phyloP scores from a whole-genome alignment of 2,888 invertebrate genomes.

The Bruchidius siliquastri region DNA sequence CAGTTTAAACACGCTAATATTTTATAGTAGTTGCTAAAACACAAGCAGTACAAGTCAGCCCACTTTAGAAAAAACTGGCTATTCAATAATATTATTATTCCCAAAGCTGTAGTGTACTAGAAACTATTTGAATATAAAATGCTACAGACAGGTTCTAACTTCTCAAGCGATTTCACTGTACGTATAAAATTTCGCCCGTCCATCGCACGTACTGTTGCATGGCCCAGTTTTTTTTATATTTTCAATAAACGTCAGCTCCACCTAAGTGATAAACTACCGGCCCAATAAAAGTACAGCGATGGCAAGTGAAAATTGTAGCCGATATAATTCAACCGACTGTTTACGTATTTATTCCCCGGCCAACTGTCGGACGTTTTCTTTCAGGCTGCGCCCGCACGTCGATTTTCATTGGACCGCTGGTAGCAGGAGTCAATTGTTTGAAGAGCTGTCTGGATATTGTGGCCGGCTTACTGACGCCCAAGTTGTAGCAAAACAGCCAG shows the following conservation, averaged over 20 bases:
- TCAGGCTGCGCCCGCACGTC: neutral
- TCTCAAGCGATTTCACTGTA: too few relatives aligned
- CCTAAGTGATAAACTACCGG: constrained; percentile 19
- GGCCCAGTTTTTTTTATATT: constrained; percentile 6
- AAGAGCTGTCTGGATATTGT: neutral
- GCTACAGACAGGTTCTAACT: too few relatives aligned
- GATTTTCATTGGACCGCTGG: neutral
- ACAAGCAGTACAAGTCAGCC: too few relatives aligned
- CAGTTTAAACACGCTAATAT: too few relatives aligned
- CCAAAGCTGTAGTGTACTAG: too few relatives aligned
- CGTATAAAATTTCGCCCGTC: neutral
- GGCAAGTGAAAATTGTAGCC: constrained; percentile 14
- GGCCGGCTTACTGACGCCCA: too few relatives aligned
- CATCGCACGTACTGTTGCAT: neutral
- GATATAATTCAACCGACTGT: constrained; percentile 16
- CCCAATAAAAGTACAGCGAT: constrained; percentile 19
- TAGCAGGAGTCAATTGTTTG: neutral
- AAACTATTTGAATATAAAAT: too few relatives aligned
- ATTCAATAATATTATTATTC: too few relatives aligned
- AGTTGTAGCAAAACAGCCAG: too few relatives aligned
- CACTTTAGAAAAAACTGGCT: too few relatives aligned
- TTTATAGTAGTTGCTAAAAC: too few relatives aligned
- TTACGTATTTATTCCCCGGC: constrained; percentile 17
- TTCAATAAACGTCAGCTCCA: constrained; percentile 19
- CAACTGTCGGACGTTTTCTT: neutral